Evolutionary conservation across 2,113 vertebrate species (phyloP), one percentile per base, ranked within the genome.

Genomic region (Anseranas semipalmata): DNA sequence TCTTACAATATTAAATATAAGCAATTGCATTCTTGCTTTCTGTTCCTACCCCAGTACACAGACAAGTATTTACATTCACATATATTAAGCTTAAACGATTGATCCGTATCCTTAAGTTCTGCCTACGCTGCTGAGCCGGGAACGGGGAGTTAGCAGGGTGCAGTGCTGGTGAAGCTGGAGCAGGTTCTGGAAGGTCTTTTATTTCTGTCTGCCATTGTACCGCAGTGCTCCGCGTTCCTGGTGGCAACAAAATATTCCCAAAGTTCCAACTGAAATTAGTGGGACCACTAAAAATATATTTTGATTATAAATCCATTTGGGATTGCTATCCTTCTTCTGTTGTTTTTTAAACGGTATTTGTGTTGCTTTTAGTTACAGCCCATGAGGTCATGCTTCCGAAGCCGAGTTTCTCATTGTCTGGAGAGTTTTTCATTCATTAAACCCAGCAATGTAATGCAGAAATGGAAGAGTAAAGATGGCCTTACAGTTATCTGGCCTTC

Each of bases 321-420:
- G 76, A 37, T 56, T 9, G 22, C 86, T 71, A 4, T 50, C 41
- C 30, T 66, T 43, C 37, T 63, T 53, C 74, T 52, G 48, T 32
- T 81, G 60, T 24, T 74, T 58, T 75, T 28, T 35, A 7, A 3
- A 2, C 8, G 4, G 60, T 6, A 1, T 12, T 77, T 5, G 2
- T 63, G 55, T 52, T 59, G 77, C 48, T 79, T 73, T 70, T 55
- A 25, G 71, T 68, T 35, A 1, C 3, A 16, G 62, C 48, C 33
- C 6, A 0, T 0, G 21, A 59, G 80, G 35, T 63, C 1, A 0
- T 4, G 67, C 41, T 53, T 33, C 24, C 76, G 15, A 15, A 72
- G 72, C 0, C 0, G 45, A 56, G 60, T 48, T 72, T 45, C 46
- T 33, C 67, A 76, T n/a, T 55, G 68, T 19, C 48, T 15, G 13